Evolutionary conservation across 2,888 invertebrate species (phyloP), one percentile per base, ranked within the genome.

Genomic region (Leuctra nigra): DNA sequence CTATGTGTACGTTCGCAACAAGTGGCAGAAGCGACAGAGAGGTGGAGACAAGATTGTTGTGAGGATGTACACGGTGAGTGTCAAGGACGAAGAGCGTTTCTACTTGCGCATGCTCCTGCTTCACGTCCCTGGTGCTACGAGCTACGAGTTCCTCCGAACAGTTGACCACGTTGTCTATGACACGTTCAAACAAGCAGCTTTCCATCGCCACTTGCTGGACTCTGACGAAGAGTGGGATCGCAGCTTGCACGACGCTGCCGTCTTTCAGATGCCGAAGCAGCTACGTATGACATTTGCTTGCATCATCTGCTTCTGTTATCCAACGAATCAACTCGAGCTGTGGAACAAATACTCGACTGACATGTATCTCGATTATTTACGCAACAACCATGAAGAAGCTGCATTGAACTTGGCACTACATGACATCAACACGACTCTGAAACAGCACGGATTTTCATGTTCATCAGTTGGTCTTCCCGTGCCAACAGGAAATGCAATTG

Each of bases 161-260:
- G 67, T 73, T 41, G 62, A 72, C 66, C 69, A 67, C 61, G 29
- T 46, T 61, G n/a, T 67, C 48, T 69, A 61, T 59, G 61, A 29
- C 24, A 68, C 69, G 56, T 72, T 65, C 64, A 61, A 67, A 47
- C 72, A 73, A 70, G 73, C 71, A 20, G 70, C 69, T 63, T 62
- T 66, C 62, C 57, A 54, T 23, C 63, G 68, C 25, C 54, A 64
- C 54, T 65, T 71, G 52, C 63, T 68, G 14, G 66, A 69, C 61
- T 63, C 66, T 57, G 67, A 66, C 57, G 53, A 53, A 39, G 63
- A 65, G 64, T 65, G 66, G 64, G 62, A 66, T 20, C n/a, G 52
- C 29, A 63, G 62, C 59, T 60, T 65, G 53, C 22, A 13, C 53
- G 64, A 65, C 59, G 62, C 64, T 29, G 57, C 56, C 16, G 53